Base-by-base conservation (phyloP, 2,113 vertebrate species). In the Cathartes aura region DNA sequence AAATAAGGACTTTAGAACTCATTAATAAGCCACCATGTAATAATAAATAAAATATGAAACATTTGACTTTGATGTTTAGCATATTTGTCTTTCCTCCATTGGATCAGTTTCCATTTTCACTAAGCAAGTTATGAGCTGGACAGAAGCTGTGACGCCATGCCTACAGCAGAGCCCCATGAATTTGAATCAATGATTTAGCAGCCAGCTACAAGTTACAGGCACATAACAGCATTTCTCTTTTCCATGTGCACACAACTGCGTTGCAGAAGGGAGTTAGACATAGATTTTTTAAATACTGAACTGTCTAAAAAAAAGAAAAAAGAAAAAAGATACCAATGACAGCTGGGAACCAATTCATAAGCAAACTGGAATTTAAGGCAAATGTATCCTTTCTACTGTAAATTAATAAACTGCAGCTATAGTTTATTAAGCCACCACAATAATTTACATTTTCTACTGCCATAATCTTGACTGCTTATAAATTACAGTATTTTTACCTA, bases 401-500 rank as follows among this genome's bases (percentile, higher is more conserved):
- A 88, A 96, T 95, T 92, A 96, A 88, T 92, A 92, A 95, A 70
- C 52, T 93, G 73, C 53, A 87, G 45, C 60, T 89, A 92, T 55
- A 78, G 89, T 91, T 95, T 96, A 91, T 81, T 96, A 97, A 96
- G 68, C 9, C 90, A 93, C 50, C 68, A 86, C 43, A 96, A 97
- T 62, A 90, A 96, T 95, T 96, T 93, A 87, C 66, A 89, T 96
- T 96, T 98, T 97, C 94, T 96, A 62, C 67, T 90, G 29, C 71
- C 87, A 85, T 85, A 73, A 90, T 56, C 76, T 64, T 98, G 93
- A 59, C 89, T 97, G 83, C 82, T 95, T 79, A 89, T 95, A 96
- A 96, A 97, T 97, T 96, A 95, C 48, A 94, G 82, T 79, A 97
- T 79, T 87, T 96, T 96, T 96, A 98, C 98, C 98, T 98, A 98